Conservation (phyloP, 2,797 vertebrate species). For the Eurystomus glaucurus region DNA sequence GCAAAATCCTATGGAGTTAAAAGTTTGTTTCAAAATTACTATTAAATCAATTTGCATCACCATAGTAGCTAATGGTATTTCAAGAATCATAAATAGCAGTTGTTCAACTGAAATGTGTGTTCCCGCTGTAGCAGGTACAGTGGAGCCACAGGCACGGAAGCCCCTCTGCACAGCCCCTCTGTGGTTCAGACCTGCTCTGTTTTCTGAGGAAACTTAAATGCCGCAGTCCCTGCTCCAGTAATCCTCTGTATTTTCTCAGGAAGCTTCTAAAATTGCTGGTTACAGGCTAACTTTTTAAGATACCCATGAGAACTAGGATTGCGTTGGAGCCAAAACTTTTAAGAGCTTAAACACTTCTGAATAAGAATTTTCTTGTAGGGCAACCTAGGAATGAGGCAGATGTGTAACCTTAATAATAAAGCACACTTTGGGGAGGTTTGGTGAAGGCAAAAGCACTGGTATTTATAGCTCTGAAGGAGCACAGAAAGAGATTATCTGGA, state of each 20-base stretch:
- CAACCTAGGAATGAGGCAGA: background rate
- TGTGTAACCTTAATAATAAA: background rate
- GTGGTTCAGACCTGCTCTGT: background rate
- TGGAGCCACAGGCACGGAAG: background rate
- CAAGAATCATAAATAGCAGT: constrained; percentile 5
- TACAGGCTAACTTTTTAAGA: background rate
- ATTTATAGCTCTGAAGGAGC: background rate
- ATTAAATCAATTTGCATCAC: constrained; percentile 46
- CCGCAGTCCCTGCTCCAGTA: rapidly evolving
- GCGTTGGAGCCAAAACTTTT: background rate
- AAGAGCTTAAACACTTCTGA: background rate
- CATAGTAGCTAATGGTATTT: constrained; percentile 54
- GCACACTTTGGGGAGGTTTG: background rate
- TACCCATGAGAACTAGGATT: background rate
- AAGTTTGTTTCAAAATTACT: constrained; percentile 35
- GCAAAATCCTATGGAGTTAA: constrained; percentile 33
- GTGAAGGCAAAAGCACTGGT: background rate
- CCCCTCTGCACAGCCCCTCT: background rate
- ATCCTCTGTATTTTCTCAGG: background rate
- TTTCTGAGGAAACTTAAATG: background rate
- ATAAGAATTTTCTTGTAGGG: background rate
- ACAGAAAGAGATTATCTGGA: background rate
- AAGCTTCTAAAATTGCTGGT: background rate
- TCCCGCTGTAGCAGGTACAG: background rate
- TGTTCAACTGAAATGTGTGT: background rate